These are phyloP conservation scores for Corythaixoides concolor DNA, from an alignment of 2,113 vertebrate species.

Conservation along the genomic window DNA sequence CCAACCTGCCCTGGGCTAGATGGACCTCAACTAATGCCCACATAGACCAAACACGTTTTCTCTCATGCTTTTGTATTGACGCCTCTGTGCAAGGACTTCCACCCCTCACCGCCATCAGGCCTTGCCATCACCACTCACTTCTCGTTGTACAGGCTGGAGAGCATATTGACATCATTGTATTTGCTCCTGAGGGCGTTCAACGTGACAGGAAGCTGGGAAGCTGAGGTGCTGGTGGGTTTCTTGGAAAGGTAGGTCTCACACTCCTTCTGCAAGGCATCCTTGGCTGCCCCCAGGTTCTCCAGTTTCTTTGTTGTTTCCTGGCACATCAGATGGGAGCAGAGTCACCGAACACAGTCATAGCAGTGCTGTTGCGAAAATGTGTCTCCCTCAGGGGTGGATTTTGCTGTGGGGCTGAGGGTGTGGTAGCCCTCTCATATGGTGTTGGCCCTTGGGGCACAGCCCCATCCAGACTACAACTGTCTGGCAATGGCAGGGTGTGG, in stretches of 20 bases:
- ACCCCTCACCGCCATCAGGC: not conserved
- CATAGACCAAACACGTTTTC: not conserved
- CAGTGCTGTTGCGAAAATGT: not conserved
- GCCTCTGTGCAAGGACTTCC: not conserved
- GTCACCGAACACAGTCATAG: conserved; percentile 6
- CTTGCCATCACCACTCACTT: conserved; percentile 79
- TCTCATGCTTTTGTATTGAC: not conserved
- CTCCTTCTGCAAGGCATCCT: conserved; percentile 77
- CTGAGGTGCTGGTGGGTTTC: conserved; percentile 61
- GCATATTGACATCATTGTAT: conserved; percentile 74
- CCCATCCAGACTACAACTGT: not conserved
- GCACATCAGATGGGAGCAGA: not conserved
- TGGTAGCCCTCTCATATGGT: not conserved
- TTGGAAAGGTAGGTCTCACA: conserved; percentile 81
- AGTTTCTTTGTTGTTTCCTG: conserved; percentile 80
- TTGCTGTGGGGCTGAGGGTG: conserved; percentile 39
- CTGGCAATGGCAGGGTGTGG: not conserved
- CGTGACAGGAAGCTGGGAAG: conserved; percentile 81
- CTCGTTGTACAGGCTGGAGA: conserved; percentile 83
- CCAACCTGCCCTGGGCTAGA: not conserved
- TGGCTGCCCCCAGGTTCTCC: conserved; percentile 81
- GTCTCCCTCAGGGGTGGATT: not conserved
- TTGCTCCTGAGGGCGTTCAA: conserved; percentile 85
- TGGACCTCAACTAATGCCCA: not conserved
- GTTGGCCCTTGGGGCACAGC: not conserved